Conservation (phyloP, 2,113 vertebrate genomes). For the Equus quagga region DNA sequence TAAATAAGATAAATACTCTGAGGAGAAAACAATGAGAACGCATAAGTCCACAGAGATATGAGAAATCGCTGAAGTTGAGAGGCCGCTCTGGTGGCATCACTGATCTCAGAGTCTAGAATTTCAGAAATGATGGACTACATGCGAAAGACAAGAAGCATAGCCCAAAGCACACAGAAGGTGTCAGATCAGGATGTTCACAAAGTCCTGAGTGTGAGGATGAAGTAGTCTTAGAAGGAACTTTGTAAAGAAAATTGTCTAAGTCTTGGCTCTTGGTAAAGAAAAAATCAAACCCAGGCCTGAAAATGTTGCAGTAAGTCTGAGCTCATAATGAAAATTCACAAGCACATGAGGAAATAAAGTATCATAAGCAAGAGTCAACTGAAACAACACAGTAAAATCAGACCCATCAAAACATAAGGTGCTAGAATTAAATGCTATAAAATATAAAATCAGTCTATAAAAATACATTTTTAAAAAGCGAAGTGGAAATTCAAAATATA, state of each 20-base stretch:
- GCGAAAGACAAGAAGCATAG: not conserved
- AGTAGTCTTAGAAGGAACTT: not conserved
- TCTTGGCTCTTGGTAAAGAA: slow-evolving; percentile 3
- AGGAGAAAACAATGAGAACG: not conserved
- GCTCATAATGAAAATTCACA: slow-evolving; percentile 32
- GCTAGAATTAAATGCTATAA: not conserved
- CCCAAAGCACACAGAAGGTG: not conserved
- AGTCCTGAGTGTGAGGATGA: not conserved
- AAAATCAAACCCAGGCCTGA: not conserved
- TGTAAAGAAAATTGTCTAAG: not conserved
- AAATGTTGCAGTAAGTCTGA: slow-evolving; percentile 8
- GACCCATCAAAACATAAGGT: slow-evolving; percentile 7
- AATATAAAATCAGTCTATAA: not conserved
- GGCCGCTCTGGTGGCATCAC: not conserved
- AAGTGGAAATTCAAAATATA: not conserved
- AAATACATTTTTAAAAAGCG: not conserved
- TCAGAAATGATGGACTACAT: not conserved
- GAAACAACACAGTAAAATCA: not conserved
- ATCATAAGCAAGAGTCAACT: not conserved
- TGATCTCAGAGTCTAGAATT: not conserved
- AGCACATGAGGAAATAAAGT: not conserved
- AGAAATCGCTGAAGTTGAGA: not conserved
- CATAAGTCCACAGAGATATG: not conserved
- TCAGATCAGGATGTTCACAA: not conserved
- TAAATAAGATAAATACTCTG: slow-evolving; percentile 19